Evolutionary conservation across 2,113 vertebrate species (phyloP).

Genomic region (Parus major): DNA sequence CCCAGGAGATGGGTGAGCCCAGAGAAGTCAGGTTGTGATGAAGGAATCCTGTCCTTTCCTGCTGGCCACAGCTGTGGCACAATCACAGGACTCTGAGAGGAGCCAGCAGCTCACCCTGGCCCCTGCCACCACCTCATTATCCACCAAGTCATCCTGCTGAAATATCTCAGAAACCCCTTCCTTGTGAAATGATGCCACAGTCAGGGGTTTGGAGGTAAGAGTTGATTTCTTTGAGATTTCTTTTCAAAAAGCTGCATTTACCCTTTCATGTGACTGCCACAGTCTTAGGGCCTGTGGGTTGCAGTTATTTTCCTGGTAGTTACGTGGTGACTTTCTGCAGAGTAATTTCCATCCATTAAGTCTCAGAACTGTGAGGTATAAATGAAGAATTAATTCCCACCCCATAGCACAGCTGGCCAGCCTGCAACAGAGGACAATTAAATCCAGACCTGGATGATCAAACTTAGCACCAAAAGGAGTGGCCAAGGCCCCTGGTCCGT

Average conservation of each 20-base stretch:
- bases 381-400: neutral
- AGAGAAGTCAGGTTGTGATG: neutral
- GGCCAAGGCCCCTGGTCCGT: neutral
- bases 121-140: neutral
- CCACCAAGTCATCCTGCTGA: neutral
- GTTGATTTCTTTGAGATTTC: neutral
- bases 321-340: neutral
- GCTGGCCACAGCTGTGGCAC: neutral
- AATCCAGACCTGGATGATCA: neutral
- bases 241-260: neutral
- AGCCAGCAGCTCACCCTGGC: neutral
- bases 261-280: neutral
- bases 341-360: neutral
- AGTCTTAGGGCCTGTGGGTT: too few relatives aligned
- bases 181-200: neutral
- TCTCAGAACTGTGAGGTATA: neutral
- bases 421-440: neutral
- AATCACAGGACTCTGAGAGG: accelerated
- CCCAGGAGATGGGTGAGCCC: neutral
- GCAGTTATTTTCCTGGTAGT: neutral
- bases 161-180: neutral
- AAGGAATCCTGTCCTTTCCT: neutral
- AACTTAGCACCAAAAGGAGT: neutral
- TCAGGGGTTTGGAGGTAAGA: neutral
- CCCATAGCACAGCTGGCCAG: neutral